Base-by-base conservation (phyloP, 2,113 vertebrate genomes). In the Vulpes lagopus region DNA sequence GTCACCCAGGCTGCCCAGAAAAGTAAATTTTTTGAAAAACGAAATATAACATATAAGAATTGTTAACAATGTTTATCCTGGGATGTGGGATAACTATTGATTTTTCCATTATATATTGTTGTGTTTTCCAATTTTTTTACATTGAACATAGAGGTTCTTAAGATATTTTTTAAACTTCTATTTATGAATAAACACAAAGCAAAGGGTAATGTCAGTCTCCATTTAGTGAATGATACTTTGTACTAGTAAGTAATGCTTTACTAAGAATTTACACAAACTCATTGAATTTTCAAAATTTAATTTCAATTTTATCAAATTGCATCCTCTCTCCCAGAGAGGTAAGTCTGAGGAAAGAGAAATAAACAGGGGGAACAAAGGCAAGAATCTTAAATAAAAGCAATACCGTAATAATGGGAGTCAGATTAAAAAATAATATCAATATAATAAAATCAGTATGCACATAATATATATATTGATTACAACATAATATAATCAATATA, bases 311-410 rank as follows among this genome's bases (percentile, higher is more conserved):
- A 43, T 22, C 49, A 80, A 80, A 38, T 11, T 49, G 3, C 22
- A 53, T 0, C 2, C 1, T 74, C 17, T 74, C 43, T 84, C 23
- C 15, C 6, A 76, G 25, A 81, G 8, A 69, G 5, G 2, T 22
- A 57, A 67, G 43, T 0, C 6, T 25, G 1, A 22, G 11, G 22
- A 49, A 89, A 85, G 20, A 0, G 11, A 88, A 69, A 20, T 30
- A 49, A 16, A 35, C 2, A 25, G 1, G 2, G 9, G 4, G 4
- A 0, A 59, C 5, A 11, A 4, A 82, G 2, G 35, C 27, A 80
- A 49, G 6, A 53, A 30, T 55, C 35, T 69, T 92, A 65, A 76
- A 69, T 97, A 79, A 65, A 95, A 14, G 0, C 1, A 30, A 64
- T 64, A 10, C 3, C 60, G 11, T 16, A 64, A 25, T 10, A 32